phyloP scores from a whole-genome alignment of 2,888 invertebrate species.

The Microchrysa polita region DNA sequence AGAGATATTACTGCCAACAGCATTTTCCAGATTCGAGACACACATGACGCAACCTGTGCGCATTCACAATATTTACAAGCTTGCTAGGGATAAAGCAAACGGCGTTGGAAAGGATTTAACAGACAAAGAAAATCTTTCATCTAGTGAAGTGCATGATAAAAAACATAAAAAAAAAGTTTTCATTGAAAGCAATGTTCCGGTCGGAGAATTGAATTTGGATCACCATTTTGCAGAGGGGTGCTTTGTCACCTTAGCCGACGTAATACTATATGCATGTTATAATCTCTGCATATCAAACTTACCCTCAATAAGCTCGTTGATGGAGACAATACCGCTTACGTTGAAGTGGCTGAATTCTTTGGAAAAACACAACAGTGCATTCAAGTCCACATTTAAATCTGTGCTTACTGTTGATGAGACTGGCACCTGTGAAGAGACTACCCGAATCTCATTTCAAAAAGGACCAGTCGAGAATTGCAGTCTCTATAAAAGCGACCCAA shows the following conservation, averaged over 20 bases:
- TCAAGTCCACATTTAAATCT: constrained; percentile 17
- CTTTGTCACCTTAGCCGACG: constrained; percentile 82
- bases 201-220: constrained; percentile 67
- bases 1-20: constrained; percentile 69
- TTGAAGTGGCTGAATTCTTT: constrained; percentile 71
- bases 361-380: constrained; percentile 22
- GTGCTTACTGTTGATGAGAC: neutral
- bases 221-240: constrained; percentile 88
- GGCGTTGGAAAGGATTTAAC: constrained; percentile 50
- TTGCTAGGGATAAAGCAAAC: constrained; percentile 70
- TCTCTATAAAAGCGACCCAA: constrained; percentile 81
- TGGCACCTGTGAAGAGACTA: neutral
- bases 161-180: constrained; percentile 59
- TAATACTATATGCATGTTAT: constrained; percentile 79
- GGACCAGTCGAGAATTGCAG: constrained; percentile 61
- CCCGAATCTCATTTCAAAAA: neutral
- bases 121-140: constrained; percentile 56
- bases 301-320: constrained; percentile 42
- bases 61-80: constrained; percentile 85
- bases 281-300: constrained; percentile 68
- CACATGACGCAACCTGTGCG: constrained; percentile 85
- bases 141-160: constrained; percentile 61
- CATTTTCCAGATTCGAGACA: constrained; percentile 80
- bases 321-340: constrained; percentile 69
- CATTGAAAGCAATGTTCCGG: constrained; percentile 65